These are phyloP conservation scores for Neoarius graeffei DNA, from an alignment of 2,113 vertebrate species.

Conservation along the genomic window DNA sequence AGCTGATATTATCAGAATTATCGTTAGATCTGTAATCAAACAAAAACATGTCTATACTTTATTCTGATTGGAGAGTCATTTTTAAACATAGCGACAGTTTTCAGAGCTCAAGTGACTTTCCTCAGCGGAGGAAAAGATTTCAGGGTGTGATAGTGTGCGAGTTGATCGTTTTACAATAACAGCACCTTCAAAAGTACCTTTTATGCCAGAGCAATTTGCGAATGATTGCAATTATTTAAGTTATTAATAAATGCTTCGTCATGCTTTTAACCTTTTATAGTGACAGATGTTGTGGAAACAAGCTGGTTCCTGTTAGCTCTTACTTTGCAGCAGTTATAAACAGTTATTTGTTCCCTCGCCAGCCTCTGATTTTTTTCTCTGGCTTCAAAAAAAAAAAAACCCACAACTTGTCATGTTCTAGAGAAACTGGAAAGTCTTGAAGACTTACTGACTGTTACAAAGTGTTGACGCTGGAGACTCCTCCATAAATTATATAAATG, in stretches of 20 bases:
- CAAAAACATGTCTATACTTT: neutral
- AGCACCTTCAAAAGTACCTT: neutral
- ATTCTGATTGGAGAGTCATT: too few relatives aligned
- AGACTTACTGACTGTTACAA: neutral
- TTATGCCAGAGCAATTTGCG: neutral
- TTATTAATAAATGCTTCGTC: neutral
- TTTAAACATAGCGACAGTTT: neutral
- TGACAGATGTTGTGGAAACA: neutral
- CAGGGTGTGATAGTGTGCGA: neutral
- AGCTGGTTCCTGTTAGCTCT: neutral
- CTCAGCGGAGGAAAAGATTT: neutral
- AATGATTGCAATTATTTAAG: neutral
- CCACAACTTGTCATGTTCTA: neutral
- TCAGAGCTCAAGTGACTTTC: neutral
- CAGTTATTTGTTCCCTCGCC: neutral
- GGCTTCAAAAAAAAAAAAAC: neutral
- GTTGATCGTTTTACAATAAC: neutral
- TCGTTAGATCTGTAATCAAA: neutral
- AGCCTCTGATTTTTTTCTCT: neutral
- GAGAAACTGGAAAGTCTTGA: neutral
- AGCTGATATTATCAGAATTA: neutral
- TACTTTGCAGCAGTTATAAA: neutral
- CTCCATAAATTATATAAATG: neutral
- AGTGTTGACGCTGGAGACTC: neutral
- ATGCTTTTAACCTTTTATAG: neutral